Evolutionary conservation across 2,888 invertebrate species (phyloP).

Genomic region (Copidosoma aretas): DNA sequence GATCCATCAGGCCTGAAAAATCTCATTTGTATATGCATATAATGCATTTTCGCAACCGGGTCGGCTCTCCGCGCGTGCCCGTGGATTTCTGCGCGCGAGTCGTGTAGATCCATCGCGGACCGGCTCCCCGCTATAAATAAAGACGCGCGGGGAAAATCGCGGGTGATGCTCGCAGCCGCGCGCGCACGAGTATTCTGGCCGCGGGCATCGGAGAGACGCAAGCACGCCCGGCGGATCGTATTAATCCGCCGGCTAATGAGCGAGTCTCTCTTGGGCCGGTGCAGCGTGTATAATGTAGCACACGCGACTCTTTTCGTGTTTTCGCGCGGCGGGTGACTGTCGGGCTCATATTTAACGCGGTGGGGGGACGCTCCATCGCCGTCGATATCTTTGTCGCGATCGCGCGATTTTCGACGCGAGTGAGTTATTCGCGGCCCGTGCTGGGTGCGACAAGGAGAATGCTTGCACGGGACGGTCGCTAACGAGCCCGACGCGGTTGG

Average conservation of each 20-base stretch:
- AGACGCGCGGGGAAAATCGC: conserved; percentile 7
- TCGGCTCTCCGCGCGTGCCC: conserved; percentile 11
- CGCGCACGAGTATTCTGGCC: background rate
- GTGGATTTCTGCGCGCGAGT: background rate
- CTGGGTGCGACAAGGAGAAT: background rate
- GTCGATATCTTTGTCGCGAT: conserved; percentile 48
- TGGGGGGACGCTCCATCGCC: conserved; percentile 53
- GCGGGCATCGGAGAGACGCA: background rate
- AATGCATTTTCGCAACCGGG: conserved; percentile 34
- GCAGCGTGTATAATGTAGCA: conserved; percentile 40
- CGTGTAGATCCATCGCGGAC: background rate
- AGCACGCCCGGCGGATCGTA: conserved; percentile 51
- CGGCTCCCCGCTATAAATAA: conserved; percentile 31
- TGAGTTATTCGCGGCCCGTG: background rate
- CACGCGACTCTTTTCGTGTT: conserved; percentile 13
- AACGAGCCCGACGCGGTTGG: background rate
- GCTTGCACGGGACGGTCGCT: background rate
- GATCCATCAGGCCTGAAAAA: conserved; percentile 32
- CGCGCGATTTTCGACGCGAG: background rate
- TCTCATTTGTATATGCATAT: conserved; percentile 25
- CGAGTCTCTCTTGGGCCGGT: conserved; percentile 30
- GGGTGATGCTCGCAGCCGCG: background rate
- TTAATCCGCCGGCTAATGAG: conserved; percentile 61
- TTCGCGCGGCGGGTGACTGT: background rate
- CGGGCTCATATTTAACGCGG: conserved; percentile 56